A percentile compares a stretch with the other conserved stretches of the same genome.
Conservation (phyloP, 2,888 invertebrate species). For the Cheilosia soror region DNA sequence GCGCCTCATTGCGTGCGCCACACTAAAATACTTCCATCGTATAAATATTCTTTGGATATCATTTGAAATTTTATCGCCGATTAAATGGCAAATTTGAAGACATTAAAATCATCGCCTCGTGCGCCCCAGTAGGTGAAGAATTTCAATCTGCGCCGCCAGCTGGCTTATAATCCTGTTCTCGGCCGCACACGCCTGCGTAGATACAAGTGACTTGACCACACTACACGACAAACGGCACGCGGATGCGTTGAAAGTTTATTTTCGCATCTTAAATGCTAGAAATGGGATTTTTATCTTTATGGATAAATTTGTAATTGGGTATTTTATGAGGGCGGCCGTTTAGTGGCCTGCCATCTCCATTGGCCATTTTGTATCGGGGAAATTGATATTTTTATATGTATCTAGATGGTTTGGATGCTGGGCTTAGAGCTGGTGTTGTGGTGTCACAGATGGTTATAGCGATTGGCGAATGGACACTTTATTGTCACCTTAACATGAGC, state of each 20-base stretch:
- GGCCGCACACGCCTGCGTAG: constrained; percentile 19
- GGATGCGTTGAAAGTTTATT: constrained; percentile 70
- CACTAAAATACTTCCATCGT: constrained; percentile 57
- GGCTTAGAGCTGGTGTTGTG: constrained; percentile 15
- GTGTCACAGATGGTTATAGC: constrained; percentile 62
- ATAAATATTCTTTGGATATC: constrained; percentile 66
- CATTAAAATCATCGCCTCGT: constrained; percentile 73
- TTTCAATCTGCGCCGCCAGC: constrained; percentile 39
- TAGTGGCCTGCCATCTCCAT: constrained; percentile 46
- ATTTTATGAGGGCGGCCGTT: constrained; percentile 74
- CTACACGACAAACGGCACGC: constrained; percentile 20
- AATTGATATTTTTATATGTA: constrained; percentile 70
- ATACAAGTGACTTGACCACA: constrained; percentile 16
- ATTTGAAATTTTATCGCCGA: constrained; percentile 75
- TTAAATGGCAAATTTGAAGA: constrained; percentile 73
- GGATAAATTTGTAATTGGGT: constrained; percentile 75
- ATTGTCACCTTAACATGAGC: constrained; percentile 67
- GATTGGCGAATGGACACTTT: constrained; percentile 78
- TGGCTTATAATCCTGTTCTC: constrained; percentile 50
- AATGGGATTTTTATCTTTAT: constrained; percentile 73
- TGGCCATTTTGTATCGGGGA: constrained; percentile 62
- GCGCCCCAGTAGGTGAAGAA: constrained; percentile 61
- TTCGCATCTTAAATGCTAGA: constrained; percentile 69
- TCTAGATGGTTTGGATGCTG: constrained; percentile 77
- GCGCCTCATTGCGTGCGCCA: constrained; percentile 66